A percentile compares a stretch with the other conserved stretches of the same genome.
Evolutionary conservation across 2,888 invertebrate species (phyloP).

Genomic region (Ophonus ardosiacus): DNA sequence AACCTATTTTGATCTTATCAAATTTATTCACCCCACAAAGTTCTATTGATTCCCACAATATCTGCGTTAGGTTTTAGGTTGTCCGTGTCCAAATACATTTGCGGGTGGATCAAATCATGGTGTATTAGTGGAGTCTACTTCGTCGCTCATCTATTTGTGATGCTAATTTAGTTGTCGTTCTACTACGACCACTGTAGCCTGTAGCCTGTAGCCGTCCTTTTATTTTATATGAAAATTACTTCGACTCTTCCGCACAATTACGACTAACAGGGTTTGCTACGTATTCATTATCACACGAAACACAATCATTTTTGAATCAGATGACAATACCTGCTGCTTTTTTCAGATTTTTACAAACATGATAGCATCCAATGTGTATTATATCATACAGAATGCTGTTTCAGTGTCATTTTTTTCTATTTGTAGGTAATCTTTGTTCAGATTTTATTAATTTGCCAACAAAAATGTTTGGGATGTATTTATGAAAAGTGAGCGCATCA

Average conservation of each 20-base stretch:
- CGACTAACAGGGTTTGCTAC: not conserved
- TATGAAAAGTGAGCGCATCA: too few relatives aligned
- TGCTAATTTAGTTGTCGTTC: slow-evolving; percentile 51
- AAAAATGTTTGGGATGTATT: too few relatives aligned
- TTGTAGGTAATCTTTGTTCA: too few relatives aligned
- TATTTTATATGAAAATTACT: slow-evolving; percentile 32
- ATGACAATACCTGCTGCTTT: too few relatives aligned
- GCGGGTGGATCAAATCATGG: slow-evolving; percentile 21
- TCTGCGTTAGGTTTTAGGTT: slow-evolving; percentile 58
- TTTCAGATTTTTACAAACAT: too few relatives aligned
- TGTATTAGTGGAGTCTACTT: slow-evolving; percentile 55
- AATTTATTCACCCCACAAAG: slow-evolving; percentile 60
- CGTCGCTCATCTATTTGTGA: slow-evolving; percentile 50
- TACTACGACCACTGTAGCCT: not conserved
- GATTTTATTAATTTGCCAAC: too few relatives aligned
- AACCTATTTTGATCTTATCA: slow-evolving; percentile 63
- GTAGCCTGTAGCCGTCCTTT: slow-evolving; percentile 6
- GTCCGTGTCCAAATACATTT: slow-evolving; percentile 44
- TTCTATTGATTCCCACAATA: slow-evolving; percentile 60
- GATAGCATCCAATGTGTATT: too few relatives aligned
- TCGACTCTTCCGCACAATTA: not conserved
- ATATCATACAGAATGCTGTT: too few relatives aligned
- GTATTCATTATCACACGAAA: not conserved
- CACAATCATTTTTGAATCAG: not conserved
- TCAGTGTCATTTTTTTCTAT: too few relatives aligned